Base-by-base conservation (phyloP, 2,888 invertebrate species). In the Gnatocerus cornutus region DNA sequence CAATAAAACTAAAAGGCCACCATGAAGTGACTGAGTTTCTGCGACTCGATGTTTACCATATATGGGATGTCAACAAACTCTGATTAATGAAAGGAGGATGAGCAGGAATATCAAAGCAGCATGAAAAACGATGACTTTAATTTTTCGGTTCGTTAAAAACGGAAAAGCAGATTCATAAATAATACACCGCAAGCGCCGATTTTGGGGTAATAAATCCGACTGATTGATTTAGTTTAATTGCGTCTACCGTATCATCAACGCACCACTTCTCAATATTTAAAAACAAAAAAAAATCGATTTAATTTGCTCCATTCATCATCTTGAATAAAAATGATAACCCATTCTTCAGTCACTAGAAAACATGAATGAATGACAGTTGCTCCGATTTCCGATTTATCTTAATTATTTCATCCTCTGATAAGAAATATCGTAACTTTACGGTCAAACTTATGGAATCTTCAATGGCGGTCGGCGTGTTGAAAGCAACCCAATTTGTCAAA, bases 361-460 rank as follows among this genome's bases (percentile, higher is more conserved):
- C 59, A 59, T 59, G 59, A 59, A 59, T 59, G 45, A 45, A 29
- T 46, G 59, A 59, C 56, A 56, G 56, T 37, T 21, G 37, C 39
- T 55, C 56, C 6, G 41, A 43, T 56, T 56, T 45, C 13, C 3
- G 10, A 7, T 21, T 53, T 37, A 53, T 53, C 53, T 37, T 9
- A 53, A 53, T 53, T 53, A 50, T 50, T 50, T 10, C 10, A 13
- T 50, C 14, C 33, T 12, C 21, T 30, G 59, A 59, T 59, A 59
- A 58, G 12, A 10, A n/a, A 27, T 14, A 58, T 43, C 29, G 56
- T 43, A 7, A 46, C 45, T 45, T 45, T 45, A 45, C 12, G 16
- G 13, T n/a, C 9, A 7, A 29, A 46, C 29, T 56, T 27, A 14
- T 45, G 14, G 59, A 46, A 45, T 59, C 43, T 30, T 59, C 43